Evolutionary conservation across 2,888 invertebrate species (phyloP).

Genomic region (Diaprepes abbreviatus): DNA sequence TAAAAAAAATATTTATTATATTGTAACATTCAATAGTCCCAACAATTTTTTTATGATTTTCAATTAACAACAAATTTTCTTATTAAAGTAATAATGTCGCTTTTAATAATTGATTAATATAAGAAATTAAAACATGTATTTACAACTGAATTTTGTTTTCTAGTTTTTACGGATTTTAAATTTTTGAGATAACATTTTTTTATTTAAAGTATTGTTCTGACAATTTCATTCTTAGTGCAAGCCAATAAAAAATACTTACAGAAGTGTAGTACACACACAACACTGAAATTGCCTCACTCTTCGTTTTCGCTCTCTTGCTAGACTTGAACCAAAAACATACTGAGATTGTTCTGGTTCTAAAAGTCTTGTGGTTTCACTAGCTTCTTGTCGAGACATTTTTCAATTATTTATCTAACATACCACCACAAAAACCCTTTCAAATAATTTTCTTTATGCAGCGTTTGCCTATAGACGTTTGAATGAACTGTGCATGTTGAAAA

Average conservation of each 20-base stretch:
- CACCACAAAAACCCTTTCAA: neutral
- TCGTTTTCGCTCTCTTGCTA: conserved; percentile 69
- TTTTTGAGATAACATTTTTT: too few relatives aligned
- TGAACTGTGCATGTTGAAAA: conserved; percentile 47
- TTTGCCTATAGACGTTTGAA: conserved; percentile 12
- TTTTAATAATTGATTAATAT: too few relatives aligned
- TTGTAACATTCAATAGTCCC: too few relatives aligned
- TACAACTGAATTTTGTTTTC: too few relatives aligned
- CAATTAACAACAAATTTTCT: too few relatives aligned
- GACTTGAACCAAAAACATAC: conserved; percentile 70
- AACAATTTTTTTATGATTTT: too few relatives aligned
- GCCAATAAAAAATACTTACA: conserved; percentile 77
- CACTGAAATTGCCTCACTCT: conserved; percentile 77
- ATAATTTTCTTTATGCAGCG: neutral
- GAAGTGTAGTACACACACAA: conserved; percentile 76
- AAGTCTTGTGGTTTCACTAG: conserved; percentile 70
- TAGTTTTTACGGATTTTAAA: too few relatives aligned
- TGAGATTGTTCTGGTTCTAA: conserved; percentile 67
- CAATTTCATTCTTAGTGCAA: too few relatives aligned
- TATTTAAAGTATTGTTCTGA: too few relatives aligned
- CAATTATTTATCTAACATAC: neutral
- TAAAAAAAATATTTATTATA: too few relatives aligned
- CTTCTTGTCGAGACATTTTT: conserved; percentile 22
- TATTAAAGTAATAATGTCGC: too few relatives aligned
- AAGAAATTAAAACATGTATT: too few relatives aligned